Conservation (phyloP, 2,113 vertebrate genomes). For the Cochlearius cochlearius region DNA sequence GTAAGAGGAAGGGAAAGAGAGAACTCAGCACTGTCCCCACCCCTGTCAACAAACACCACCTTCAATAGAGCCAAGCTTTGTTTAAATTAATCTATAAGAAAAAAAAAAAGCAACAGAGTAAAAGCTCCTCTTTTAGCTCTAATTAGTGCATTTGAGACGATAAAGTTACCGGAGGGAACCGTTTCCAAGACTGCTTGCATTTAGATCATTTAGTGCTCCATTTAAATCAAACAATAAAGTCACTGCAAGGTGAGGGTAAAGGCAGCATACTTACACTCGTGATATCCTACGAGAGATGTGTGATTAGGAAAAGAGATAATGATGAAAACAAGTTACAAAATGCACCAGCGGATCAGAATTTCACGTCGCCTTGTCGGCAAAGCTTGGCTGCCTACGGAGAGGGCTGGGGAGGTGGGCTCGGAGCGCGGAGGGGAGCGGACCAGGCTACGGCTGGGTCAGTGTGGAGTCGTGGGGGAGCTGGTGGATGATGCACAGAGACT, state of each 20-base stretch:
- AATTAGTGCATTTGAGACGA: slow-evolving; percentile 48
- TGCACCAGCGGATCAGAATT: background rate
- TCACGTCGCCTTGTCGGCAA: background rate
- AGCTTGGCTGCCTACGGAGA: background rate
- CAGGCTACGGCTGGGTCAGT: fast-evolving
- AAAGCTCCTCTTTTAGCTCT: slow-evolving; percentile 63
- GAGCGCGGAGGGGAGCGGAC: background rate
- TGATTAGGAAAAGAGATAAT: slow-evolving; percentile 60
- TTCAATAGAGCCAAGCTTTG: slow-evolving; percentile 11
- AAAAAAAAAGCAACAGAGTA: background rate
- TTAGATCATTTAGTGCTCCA: background rate
- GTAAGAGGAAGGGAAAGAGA: background rate
- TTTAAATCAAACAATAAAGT: slow-evolving; percentile 37
- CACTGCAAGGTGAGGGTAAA: slow-evolving; percentile 43
- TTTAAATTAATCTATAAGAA: slow-evolving; percentile 31
- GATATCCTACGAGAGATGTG: slow-evolving; percentile 69
- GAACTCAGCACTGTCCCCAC: background rate
- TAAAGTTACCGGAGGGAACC: slow-evolving; percentile 18
- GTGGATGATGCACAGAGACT: background rate
- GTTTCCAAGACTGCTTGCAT: slow-evolving; percentile 11
- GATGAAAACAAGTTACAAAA: slow-evolving; percentile 51
- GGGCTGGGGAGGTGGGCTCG: background rate
- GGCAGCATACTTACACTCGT: slow-evolving; percentile 72
- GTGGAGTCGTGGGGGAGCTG: background rate
- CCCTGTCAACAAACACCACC: slow-evolving; percentile 34